Conservation (phyloP, 2,888 invertebrate species). For the Habrosyne pyritoides region DNA sequence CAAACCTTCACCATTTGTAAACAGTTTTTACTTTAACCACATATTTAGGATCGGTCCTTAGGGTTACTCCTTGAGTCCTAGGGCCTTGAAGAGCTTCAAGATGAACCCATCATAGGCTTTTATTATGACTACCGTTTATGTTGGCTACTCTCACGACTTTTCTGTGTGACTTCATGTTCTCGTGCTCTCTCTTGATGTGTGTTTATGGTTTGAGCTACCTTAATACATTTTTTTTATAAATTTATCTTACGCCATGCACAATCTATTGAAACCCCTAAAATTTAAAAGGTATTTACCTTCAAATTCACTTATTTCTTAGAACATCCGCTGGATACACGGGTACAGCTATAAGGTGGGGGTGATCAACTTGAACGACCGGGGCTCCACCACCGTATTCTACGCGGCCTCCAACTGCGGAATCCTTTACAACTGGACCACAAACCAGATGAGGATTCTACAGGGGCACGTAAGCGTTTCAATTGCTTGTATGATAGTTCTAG, state of each 20-base stretch:
- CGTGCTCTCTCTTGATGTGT: no score
- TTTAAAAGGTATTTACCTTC: neutral
- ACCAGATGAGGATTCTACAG: constrained; percentile 85
- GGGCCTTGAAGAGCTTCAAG: no score
- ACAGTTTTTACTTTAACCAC: constrained; percentile 24
- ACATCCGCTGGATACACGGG: constrained; percentile 86
- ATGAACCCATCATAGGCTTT: no score
- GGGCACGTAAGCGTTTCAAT: constrained; percentile 84
- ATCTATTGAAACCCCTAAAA: neutral
- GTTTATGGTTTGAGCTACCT: no score
- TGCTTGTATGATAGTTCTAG: neutral
- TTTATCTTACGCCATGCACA: no score
- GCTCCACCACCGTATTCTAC: constrained; percentile 83
- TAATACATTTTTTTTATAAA: no score
- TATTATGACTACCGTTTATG: no score
- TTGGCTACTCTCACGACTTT: no score
- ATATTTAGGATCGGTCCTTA: no score
- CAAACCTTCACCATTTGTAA: constrained; percentile 69
- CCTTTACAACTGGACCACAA: constrained; percentile 85
- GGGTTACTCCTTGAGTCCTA: no score
- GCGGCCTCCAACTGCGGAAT: constrained; percentile 86
- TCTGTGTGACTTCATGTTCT: no score
- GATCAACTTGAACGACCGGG: constrained; percentile 82
- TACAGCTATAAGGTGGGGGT: constrained; percentile 83
- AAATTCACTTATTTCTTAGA: constrained; percentile 54